Evolutionary conservation across 37 sponge, comb jelly and placozoan genomes (phyloP).

Genomic region (Geodia barretti): DNA sequence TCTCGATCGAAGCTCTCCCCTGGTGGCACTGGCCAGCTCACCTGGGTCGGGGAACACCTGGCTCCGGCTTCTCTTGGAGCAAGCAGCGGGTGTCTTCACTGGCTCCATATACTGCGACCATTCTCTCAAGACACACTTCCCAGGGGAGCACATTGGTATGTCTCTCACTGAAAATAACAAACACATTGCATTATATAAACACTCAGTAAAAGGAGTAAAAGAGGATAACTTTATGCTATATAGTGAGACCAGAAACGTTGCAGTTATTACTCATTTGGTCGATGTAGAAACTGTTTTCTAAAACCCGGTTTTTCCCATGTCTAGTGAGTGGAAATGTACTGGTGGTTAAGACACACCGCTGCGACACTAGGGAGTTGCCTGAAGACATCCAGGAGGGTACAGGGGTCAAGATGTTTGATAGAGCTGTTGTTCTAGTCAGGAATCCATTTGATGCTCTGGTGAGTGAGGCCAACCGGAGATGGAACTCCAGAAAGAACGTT

Average conservation of each 20-base stretch:
- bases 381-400: slow-evolving; percentile 17
- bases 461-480: slow-evolving; percentile 74
- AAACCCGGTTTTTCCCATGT: too few species aligned
- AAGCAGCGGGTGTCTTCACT: slow-evolving; percentile 69
- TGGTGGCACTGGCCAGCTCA: slow-evolving; percentile 74
- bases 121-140: slow-evolving; percentile 43
- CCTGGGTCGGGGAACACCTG: slow-evolving; percentile 88
- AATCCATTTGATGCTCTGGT: slow-evolving; percentile 65
- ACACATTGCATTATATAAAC: too few species aligned
- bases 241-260: too few species aligned
- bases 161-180: too few species aligned
- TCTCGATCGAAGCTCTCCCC: slow-evolving; percentile 15
- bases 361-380: slow-evolving; percentile 27
- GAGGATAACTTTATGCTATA: too few species aligned
- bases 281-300: too few species aligned
- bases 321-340: slow-evolving; percentile 60
- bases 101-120: slow-evolving; percentile 82
- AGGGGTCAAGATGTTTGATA: slow-evolving; percentile 34
- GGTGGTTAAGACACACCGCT: slow-evolving; percentile 66
- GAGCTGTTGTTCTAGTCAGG: slow-evolving; percentile 62
- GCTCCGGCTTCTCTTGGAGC: slow-evolving; percentile 75
- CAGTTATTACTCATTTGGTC: too few species aligned
- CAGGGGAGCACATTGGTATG: slow-evolving; percentile 45
- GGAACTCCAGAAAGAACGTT: slow-evolving; percentile 25
- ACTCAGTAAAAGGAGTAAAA: too few species aligned